Evolutionary conservation across 37 sponge, comb jelly and placozoan species (phyloP).

Genomic region (Chondrilla cf. caribensis): DNA sequence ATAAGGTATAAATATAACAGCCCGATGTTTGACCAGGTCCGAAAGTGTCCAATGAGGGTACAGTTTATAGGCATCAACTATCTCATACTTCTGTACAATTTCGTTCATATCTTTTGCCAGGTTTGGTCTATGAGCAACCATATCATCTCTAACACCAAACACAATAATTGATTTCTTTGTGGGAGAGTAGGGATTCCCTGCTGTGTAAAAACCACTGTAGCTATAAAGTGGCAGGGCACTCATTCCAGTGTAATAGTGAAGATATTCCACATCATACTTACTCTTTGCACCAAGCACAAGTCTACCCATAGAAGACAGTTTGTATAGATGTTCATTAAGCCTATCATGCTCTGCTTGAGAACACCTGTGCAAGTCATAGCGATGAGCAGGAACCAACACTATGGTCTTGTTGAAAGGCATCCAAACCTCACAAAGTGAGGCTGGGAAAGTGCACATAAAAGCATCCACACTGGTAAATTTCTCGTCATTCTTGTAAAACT

Average conservation of each 20-base stretch:
- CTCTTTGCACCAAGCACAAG: conserved; percentile 31
- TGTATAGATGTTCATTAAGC: conserved; percentile 34
- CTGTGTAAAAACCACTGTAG: conserved; percentile 24
- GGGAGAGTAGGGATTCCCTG: conserved; percentile 2
- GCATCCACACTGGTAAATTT: conserved; percentile 24
- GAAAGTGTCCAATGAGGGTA: conserved; percentile 26
- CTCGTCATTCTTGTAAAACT: conserved; percentile 32
- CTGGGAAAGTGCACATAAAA: conserved; percentile 41
- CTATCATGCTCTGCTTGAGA: conserved; percentile 23
- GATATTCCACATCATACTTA: conserved; percentile 44
- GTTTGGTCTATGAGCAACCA: no score
- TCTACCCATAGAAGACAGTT: conserved; percentile 23
- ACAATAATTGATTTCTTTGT: conserved; percentile 15
- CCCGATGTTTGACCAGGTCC: conserved; percentile 32
- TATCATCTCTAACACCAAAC: neutral
- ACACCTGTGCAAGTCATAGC: conserved; percentile 46
- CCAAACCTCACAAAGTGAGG: conserved; percentile 45
- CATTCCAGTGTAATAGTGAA: conserved; percentile 47
- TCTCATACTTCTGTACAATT: neutral
- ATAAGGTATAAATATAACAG: conserved; percentile 40
- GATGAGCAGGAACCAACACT: conserved; percentile 32
- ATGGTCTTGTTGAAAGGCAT: conserved; percentile 58
- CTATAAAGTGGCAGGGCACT: conserved; percentile 29
- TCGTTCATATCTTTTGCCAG: no score
- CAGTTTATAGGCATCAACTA: neutral